Evolutionary conservation across 2,888 invertebrate species (phyloP).

Genomic region (Phlogophora meticulosa): DNA sequence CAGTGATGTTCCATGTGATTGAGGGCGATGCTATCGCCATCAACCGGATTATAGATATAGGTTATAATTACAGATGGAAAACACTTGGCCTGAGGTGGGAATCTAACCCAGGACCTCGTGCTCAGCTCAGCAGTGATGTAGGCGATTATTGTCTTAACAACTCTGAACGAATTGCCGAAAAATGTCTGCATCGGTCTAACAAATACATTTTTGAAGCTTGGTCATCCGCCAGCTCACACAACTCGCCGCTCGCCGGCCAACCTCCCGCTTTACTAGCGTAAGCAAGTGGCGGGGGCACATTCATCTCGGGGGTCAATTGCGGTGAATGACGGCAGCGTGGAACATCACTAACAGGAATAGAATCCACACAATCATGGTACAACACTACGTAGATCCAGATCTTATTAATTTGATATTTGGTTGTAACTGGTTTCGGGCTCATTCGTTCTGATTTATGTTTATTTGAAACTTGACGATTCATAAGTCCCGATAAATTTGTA

Average conservation of each 20-base stretch:
- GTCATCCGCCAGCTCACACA: too few relatives aligned
- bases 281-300: conserved; percentile 59
- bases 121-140: too few relatives aligned
- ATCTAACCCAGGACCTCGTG: too few relatives aligned
- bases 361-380: conserved; percentile 34
- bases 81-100: too few relatives aligned
- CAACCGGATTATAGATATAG: too few relatives aligned
- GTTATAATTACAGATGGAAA: too few relatives aligned
- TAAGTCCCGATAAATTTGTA: conserved; percentile 4
- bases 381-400: conserved; percentile 32
- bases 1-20: too few relatives aligned
- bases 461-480: conserved; percentile 1
- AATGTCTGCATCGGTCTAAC: not conserved
- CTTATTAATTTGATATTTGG: conserved; percentile 27
- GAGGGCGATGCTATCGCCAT: too few relatives aligned
- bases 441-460: conserved; percentile 23
- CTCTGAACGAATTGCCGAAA: too few relatives aligned
- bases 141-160: too few relatives aligned
- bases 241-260: not conserved
- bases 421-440: conserved; percentile 17
- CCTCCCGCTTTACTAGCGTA: conserved; percentile 31
- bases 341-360: conserved; percentile 59
- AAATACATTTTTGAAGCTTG: not conserved
- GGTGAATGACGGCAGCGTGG: conserved; percentile 35
- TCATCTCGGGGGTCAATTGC: conserved; percentile 57